phyloP scores from a whole-genome alignment of 2,113 vertebrate species.

The Prunella fulvescens region DNA sequence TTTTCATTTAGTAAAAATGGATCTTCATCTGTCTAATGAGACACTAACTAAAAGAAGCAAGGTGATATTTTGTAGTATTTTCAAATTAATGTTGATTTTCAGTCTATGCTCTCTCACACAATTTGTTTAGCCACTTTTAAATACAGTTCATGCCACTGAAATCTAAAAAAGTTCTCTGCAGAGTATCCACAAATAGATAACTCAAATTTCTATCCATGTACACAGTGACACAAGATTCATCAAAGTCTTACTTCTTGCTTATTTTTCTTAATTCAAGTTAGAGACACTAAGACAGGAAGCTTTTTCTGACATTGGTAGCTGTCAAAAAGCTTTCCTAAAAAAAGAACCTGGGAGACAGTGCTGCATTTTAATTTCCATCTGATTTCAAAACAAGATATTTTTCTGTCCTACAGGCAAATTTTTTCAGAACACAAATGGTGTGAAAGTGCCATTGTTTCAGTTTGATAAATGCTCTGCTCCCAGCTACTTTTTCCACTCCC shows the following conservation, averaged over 20 bases:
- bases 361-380: conserved; percentile 65
- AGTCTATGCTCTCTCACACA: background rate
- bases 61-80: background rate
- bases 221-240: conserved; percentile 20
- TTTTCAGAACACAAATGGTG: background rate
- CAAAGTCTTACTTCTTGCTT: conserved; percentile 26
- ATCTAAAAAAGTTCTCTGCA: background rate
- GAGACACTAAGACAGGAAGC: conserved; percentile 6
- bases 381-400: conserved; percentile 59
- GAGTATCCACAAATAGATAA: conserved; percentile 1
- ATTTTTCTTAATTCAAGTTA: conserved; percentile 48
- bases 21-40: background rate
- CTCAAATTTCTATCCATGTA: background rate
- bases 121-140: background rate
- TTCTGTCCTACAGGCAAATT: conserved; percentile 23
- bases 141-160: background rate
- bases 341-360: conserved; percentile 8
- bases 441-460: conserved; percentile 9
- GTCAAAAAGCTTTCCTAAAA: conserved; percentile 54
- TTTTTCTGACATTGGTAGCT: conserved; percentile 45
- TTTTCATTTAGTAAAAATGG: background rate
- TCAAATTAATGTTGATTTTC: background rate
- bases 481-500: background rate
- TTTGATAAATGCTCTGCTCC: background rate
- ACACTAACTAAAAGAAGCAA: background rate